A percentile compares a stretch with the other conserved stretches of the same genome.
Conservation (phyloP, 2,797 vertebrate genomes). For the Coregonus ussuriensis region DNA sequence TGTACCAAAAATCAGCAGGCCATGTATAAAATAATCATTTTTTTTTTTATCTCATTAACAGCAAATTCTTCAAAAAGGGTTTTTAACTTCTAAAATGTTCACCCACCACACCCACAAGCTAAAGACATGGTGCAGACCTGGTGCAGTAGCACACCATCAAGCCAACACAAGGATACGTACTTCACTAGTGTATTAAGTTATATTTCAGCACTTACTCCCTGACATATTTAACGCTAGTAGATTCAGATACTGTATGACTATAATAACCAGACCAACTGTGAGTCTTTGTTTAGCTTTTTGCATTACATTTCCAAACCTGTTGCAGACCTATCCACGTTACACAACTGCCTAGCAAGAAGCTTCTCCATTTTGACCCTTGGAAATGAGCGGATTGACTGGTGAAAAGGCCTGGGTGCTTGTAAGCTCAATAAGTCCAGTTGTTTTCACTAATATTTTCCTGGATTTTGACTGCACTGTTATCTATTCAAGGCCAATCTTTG, state of each 20-base stretch:
- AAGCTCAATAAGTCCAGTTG: slow-evolving; percentile 39
- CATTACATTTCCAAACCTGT: slow-evolving; percentile 46
- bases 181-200: slow-evolving; percentile 88
- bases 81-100: slow-evolving; percentile 91
- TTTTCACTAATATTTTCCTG: slow-evolving; percentile 62
- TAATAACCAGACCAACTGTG: slow-evolving; percentile 61
- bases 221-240: slow-evolving; percentile 86
- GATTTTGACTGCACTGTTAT: slow-evolving; percentile 73
- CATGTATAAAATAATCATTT: slow-evolving; percentile 91
- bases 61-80: slow-evolving; percentile 99
- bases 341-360: slow-evolving; percentile 78
- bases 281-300: slow-evolving; percentile 59
- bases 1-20: slow-evolving; percentile 98
- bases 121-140: slow-evolving; percentile 77
- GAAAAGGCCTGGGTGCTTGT: slow-evolving; percentile 41
- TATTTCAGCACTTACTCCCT: slow-evolving; percentile 90
- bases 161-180: slow-evolving; percentile 80
- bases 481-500: slow-evolving; percentile 97
- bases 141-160: slow-evolving; percentile 87
- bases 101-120: slow-evolving; percentile 90
- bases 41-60: slow-evolving; percentile 87
- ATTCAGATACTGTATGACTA: slow-evolving; percentile 71
- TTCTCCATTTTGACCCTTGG: slow-evolving; percentile 87
- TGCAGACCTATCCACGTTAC: slow-evolving; percentile 44
- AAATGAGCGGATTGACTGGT: slow-evolving; percentile 66